Conservation (phyloP, 2,113 vertebrate species). For the Acrocephalus kingi region DNA sequence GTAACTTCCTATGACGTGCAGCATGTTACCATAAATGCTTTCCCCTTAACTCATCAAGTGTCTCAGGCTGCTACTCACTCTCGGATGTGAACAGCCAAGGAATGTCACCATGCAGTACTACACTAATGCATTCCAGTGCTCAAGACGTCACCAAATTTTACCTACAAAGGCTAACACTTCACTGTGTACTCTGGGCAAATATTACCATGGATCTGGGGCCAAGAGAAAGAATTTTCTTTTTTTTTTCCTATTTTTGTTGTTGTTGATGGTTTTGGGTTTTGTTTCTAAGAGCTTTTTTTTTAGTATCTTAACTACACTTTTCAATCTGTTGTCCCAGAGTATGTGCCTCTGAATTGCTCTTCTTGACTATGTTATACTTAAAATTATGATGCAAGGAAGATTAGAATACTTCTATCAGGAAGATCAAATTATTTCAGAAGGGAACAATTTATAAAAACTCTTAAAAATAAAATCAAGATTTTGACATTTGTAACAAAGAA, state of each 20-base stretch:
- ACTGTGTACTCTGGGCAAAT: not conserved
- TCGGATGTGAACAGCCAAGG: constrained; percentile 28
- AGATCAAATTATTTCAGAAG: not conserved
- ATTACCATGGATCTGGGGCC: not conserved
- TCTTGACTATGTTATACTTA: not conserved
- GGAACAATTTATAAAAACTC: not conserved
- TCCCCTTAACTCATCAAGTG: constrained; percentile 54
- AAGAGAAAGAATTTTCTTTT: not conserved
- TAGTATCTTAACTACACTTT: not conserved
- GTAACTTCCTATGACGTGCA: constrained; percentile 51
- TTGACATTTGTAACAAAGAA: not conserved
- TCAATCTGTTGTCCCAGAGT: not conserved
- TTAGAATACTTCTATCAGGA: not conserved
- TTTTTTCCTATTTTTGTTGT: not conserved
- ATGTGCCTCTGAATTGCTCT: not conserved
- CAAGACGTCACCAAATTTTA: constrained; percentile 20
- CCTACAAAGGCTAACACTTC: not conserved
- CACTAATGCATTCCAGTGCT: not conserved
- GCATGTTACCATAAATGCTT: not conserved
- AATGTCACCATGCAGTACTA: not conserved
- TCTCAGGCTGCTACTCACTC: constrained; percentile 17
- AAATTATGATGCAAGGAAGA: not conserved
- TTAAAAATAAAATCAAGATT: not conserved
- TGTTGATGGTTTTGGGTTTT: not conserved
- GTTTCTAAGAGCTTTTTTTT: not conserved